Conservation (phyloP, 2,888 invertebrate genomes). For the Temnothorax ravouxi region DNA sequence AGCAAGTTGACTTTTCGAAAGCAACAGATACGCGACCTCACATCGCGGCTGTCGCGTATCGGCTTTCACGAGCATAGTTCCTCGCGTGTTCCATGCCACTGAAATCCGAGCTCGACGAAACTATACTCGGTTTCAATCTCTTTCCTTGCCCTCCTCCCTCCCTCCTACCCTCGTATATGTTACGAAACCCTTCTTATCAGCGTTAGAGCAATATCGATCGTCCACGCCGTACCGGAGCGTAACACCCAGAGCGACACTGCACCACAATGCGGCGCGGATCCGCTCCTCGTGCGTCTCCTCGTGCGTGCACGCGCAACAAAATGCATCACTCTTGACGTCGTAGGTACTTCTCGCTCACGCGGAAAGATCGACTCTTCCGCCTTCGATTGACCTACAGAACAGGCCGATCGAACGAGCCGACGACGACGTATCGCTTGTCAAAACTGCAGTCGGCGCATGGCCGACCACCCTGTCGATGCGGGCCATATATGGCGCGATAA, state of each 20-base stretch:
- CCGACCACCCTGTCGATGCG: background rate
- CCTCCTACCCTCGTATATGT: background rate
- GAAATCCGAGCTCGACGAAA: conserved; percentile 22
- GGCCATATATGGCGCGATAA: background rate
- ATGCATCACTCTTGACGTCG: background rate
- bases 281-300: conserved; percentile 19
- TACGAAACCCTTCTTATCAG: conserved; percentile 32
- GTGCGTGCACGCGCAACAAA: background rate
- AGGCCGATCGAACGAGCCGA: conserved; percentile 43
- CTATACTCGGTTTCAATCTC: conserved; percentile 18
- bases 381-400: conserved; percentile 32
- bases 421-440: conserved; percentile 25
- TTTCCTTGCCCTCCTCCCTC: background rate
- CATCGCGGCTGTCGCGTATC: background rate
- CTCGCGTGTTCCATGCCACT: conserved; percentile 4
- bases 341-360: background rate
- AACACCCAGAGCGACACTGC: conserved; percentile 13
- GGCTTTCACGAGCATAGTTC: conserved; percentile 12
- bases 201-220: conserved; percentile 50
- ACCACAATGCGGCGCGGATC: conserved; percentile 15
- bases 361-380: conserved; percentile 40
- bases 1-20: background rate
- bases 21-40: background rate
- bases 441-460: conserved; percentile 27
- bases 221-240: conserved; percentile 39